These are phyloP conservation scores for Micronisus gabar DNA, from an alignment of 2,113 vertebrate species.

Conservation along the genomic window DNA sequence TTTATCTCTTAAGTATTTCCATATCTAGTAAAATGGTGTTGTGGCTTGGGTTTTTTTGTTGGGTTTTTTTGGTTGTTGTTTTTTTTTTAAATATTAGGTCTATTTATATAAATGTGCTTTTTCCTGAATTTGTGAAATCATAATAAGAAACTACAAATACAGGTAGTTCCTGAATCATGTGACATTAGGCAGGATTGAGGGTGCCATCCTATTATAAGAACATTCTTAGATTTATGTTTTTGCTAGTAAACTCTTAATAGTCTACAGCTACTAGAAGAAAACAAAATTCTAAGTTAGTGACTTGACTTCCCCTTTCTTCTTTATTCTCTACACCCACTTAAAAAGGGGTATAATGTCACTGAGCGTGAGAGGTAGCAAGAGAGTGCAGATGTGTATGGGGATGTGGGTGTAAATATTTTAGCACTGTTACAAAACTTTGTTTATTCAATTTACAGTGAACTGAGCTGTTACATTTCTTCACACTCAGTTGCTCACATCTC, in stretches of 20 bases:
- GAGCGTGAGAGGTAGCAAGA: neutral
- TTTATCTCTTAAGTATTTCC: neutral
- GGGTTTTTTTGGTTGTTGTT: neutral
- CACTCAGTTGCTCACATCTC: neutral
- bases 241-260: neutral
- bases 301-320: neutral
- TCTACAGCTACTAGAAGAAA: neutral
- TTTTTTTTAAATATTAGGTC: neutral
- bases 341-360: neutral
- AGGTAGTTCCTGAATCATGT: neutral
- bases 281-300: neutral
- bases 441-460: neutral
- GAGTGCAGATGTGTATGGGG: neutral
- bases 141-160: neutral
- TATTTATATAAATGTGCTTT: neutral
- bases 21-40: neutral
- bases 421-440: neutral
- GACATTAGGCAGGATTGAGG: neutral
- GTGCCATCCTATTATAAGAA: neutral
- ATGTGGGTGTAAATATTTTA: neutral
- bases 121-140: neutral
- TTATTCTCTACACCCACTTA: neutral
- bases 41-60: neutral
- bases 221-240: neutral
- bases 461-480: neutral